phyloP scores from a whole-genome alignment of 2,888 invertebrate genomes.

The Mesochorus sp. region DNA sequence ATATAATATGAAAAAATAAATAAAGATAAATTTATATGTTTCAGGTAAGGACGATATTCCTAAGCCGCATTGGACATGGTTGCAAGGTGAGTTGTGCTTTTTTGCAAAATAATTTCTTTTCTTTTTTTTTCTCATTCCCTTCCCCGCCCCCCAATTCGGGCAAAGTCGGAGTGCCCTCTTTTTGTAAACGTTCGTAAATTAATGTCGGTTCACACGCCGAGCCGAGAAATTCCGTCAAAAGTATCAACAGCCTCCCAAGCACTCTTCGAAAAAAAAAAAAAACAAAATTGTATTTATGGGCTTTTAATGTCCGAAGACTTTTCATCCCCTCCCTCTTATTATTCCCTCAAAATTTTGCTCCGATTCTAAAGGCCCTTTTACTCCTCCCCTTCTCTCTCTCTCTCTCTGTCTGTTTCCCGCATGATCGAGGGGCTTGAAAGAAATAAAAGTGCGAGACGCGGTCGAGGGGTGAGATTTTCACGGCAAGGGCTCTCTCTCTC shows the following conservation, averaged over 20 bases:
- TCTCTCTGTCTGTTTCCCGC: not conserved
- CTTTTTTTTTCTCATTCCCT: conserved; percentile 51
- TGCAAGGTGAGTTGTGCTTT: conserved; percentile 81
- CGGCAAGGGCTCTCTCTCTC: conserved; percentile 47
- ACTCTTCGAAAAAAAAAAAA: not conserved
- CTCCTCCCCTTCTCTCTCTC: too few relatives aligned
- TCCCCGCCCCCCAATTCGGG: too few relatives aligned
- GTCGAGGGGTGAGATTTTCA: conserved; percentile 75
- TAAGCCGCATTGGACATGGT: conserved; percentile 81
- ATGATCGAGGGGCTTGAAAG: conserved; percentile 64
- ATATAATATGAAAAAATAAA: too few relatives aligned
- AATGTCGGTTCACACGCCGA: not conserved
- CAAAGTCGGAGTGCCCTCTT: too few relatives aligned
- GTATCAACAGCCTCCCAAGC: conserved; percentile 32
- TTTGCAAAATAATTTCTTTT: conserved; percentile 66
- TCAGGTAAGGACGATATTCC: conserved; percentile 81
- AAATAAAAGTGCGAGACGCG: conserved; percentile 69
- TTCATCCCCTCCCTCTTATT: not conserved
- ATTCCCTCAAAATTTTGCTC: too few relatives aligned
- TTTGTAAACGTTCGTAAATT: too few relatives aligned
- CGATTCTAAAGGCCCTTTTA: too few relatives aligned
- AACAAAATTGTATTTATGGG: conserved; percentile 53
- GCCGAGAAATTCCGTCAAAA: conserved; percentile 34
- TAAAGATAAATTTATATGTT: too few relatives aligned
- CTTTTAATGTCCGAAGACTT: conserved; percentile 58